phyloP scores from a whole-genome alignment of 2,113 vertebrate genomes.

The Elachura formosa region DNA sequence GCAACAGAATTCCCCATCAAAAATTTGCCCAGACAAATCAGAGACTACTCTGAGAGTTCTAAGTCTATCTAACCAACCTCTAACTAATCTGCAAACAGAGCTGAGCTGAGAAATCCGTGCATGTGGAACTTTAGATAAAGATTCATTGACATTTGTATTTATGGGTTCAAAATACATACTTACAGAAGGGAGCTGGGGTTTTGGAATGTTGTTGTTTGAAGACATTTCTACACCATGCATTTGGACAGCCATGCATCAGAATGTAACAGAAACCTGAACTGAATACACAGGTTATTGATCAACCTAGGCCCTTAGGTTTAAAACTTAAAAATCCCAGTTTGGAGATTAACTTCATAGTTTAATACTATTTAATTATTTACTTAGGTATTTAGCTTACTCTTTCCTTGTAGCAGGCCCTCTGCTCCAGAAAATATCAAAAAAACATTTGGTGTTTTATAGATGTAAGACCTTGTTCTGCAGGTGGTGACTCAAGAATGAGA shows the following conservation, averaged over 20 bases:
- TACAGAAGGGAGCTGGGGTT: not conserved
- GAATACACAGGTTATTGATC: not conserved
- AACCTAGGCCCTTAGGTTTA: not conserved
- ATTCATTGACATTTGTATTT: not conserved
- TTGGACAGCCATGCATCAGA: not conserved
- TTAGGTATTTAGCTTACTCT: not conserved
- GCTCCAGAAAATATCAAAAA: not conserved
- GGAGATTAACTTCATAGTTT: not conserved
- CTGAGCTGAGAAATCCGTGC: not conserved
- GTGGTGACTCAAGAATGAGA: not conserved
- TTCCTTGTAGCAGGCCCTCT: not conserved
- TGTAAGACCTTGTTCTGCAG: not conserved
- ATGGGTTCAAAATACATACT: not conserved
- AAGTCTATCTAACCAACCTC: not conserved
- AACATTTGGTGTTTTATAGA: not conserved
- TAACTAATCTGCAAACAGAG: not conserved
- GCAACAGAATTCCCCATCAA: not conserved
- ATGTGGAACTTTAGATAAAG: not conserved
- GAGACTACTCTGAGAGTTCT: not conserved
- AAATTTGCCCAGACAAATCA: not conserved
- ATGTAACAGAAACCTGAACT: not conserved
- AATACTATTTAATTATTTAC: not conserved
- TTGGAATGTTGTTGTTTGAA: not conserved
- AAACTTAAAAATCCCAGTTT: not conserved
- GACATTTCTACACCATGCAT: rapidly evolving